These are phyloP conservation scores for Xylocopa sonorina DNA, from an alignment of 1,140 invertebrate species.

Conservation along the genomic window DNA sequence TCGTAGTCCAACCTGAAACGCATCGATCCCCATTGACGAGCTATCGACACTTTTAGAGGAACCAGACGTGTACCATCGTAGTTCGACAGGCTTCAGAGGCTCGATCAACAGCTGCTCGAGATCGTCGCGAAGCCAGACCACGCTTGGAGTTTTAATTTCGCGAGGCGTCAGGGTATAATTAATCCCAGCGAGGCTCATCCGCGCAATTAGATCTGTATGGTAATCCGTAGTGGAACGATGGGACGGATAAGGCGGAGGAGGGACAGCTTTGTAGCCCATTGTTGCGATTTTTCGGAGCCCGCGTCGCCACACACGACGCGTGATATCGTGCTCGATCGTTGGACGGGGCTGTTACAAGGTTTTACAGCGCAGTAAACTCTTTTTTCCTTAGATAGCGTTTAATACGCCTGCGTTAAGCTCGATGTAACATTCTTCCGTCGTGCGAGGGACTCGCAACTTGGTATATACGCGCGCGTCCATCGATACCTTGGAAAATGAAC, in stretches of 20 bases:
- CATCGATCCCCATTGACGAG: conserved; percentile 23
- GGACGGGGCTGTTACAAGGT: no score
- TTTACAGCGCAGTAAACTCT: neutral
- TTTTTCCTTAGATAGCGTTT: neutral
- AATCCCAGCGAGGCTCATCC: neutral
- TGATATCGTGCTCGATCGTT: neutral
- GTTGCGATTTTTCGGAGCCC: neutral
- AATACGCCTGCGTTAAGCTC: neutral
- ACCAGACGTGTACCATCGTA: neutral
- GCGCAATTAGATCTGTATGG: conserved; percentile 13
- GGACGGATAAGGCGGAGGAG: conserved; percentile 24
- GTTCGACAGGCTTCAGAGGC: no score
- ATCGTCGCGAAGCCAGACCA: no score
- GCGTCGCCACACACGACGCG: neutral
- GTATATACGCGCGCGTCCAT: neutral
- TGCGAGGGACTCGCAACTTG: neutral
- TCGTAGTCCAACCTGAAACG: neutral
- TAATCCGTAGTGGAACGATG: neutral
- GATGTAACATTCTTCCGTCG: no score
- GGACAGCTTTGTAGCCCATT: conserved; percentile 22
- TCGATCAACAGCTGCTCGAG: no score
- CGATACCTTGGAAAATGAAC: neutral
- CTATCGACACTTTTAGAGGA: conserved; percentile 28
- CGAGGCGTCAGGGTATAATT: conserved; percentile 10
- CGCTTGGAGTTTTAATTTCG: neutral